Evolutionary conservation across 2,888 invertebrate species (phyloP), one percentile per base, ranked within the genome.

Genomic region (Diarsia rubi): DNA sequence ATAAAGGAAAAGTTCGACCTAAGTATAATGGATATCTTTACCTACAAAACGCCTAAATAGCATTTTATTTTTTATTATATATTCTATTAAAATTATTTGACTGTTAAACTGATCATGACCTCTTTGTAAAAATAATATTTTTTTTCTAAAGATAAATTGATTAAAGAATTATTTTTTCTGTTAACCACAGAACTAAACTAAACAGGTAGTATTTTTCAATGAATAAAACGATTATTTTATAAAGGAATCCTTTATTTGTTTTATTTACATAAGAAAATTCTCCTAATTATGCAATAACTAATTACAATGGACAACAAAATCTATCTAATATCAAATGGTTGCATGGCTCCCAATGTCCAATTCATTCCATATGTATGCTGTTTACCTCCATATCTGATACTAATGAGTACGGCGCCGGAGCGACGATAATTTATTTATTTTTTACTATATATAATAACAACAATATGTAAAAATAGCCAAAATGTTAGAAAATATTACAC

Each of bases 201-300:
- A 68, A 65, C 66, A 69, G 31, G 45, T 86, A 79, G 47, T 81
- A 72, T 84, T 90, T 78, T 89, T 78, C 59, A 85, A 86, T 75
- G 91, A 93, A 94, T 93, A 91, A 90, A 90, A 88, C 82, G 63
- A 83, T 84, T 83, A 54, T 71, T 78, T 86, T 94, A 94, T 94
- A 95, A 95, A 95, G 94, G 92, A 94, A 93, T 92, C 92, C 93
- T 96, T 95, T 95, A 95, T 95, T 95, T 91, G 90, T 94, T 92
- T 93, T 96, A 96, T 96, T 95, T 96, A 96, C 96, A 96, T 95
- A 95, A 93, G 94, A 95, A 94, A 95, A 95, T 95, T 95, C 95
- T 92, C 94, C 95, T 95, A 95, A 94, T 94, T 93, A 94, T 90
- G 93, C 90, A 92, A 91, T 92, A 93, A 94, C 95, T 95, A 95